A percentile compares a stretch with the other conserved stretches of the same genome.
Conservation (phyloP, 2,888 invertebrate species). For the Aquatica leii region DNA sequence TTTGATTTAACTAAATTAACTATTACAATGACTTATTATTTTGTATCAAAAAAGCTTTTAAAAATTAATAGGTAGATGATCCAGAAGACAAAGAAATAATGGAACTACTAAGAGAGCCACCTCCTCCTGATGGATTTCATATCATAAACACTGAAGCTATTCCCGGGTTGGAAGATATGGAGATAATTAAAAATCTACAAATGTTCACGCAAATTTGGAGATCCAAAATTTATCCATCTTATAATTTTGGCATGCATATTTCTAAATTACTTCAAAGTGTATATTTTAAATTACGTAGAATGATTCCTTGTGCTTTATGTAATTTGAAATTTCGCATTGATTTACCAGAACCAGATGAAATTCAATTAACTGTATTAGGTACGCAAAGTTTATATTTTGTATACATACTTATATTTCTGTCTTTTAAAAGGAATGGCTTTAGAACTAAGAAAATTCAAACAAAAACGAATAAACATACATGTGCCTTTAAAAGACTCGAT, state of each 20-base stretch:
- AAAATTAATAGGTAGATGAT: conserved; percentile 86
- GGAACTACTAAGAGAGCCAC: conserved; percentile 75
- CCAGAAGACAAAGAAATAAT: conserved; percentile 82
- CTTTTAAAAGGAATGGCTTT: conserved; percentile 76
- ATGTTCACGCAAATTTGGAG: conserved; percentile 88
- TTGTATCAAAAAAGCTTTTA: too few relatives aligned
- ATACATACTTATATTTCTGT: conserved; percentile 1
- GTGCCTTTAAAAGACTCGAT: conserved; percentile 28
- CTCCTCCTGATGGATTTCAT: conserved; percentile 79
- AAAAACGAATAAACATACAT: conserved; percentile 57
- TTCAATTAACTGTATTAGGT: conserved; percentile 68
- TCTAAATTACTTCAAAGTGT: conserved; percentile 75
- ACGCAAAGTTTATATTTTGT: conserved; percentile 39
- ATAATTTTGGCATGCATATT: conserved; percentile 62
- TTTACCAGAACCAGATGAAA: conserved; percentile 83
- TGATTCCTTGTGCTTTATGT: conserved; percentile 87
- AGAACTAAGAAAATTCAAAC: conserved; percentile 66
- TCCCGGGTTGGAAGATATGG: conserved; percentile 74
- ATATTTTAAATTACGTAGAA: conserved; percentile 86
- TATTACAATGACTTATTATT: too few relatives aligned
- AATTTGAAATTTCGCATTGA: conserved; percentile 84
- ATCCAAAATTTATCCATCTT: conserved; percentile 66
- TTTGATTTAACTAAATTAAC: neutral
- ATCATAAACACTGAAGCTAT: conserved; percentile 81
- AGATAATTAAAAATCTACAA: conserved; percentile 75